Conservation (phyloP, 1,140 invertebrate genomes). For the Pygmarrhopalites habei region DNA sequence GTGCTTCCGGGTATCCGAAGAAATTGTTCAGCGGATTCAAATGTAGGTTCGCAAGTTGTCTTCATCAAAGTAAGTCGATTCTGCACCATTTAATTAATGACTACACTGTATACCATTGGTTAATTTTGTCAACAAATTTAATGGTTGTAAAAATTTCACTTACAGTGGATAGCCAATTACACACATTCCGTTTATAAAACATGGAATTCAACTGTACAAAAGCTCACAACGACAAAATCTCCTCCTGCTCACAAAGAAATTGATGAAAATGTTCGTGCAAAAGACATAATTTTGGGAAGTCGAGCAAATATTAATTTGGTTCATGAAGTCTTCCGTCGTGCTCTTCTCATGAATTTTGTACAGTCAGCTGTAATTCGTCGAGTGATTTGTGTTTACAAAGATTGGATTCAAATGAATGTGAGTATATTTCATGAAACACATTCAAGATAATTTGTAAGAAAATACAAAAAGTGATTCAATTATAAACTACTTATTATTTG, state of each 20-base stretch:
- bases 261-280: constrained; percentile 47
- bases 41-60: constrained; percentile 65
- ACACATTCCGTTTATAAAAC: constrained; percentile 52
- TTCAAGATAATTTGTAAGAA: constrained; percentile 41
- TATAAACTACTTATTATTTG: constrained; percentile 39
- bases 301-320: constrained; percentile 91
- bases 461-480: not conserved
- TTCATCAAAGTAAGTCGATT: no score
- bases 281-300: constrained; percentile 77
- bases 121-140: no score
- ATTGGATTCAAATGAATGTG: constrained; percentile 91
- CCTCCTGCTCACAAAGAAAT: constrained; percentile 39
- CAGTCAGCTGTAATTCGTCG: constrained; percentile 78
- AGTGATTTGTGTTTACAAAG: constrained; percentile 89
- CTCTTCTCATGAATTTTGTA: constrained; percentile 80
- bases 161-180: constrained; percentile 81
- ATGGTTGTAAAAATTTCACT: no score
- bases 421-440: no score
- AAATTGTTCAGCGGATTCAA: constrained; percentile 44
- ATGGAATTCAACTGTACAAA: constrained; percentile 20
- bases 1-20: constrained; percentile 41
- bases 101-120: no score
- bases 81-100: no score
- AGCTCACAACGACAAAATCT: constrained; percentile 12
- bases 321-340: constrained; percentile 87